Percentiles rank a stretch among this genome's conserved stretches.
phyloP scores from a whole-genome alignment of 2,888 invertebrate species.

The Latheticus oryzae region DNA sequence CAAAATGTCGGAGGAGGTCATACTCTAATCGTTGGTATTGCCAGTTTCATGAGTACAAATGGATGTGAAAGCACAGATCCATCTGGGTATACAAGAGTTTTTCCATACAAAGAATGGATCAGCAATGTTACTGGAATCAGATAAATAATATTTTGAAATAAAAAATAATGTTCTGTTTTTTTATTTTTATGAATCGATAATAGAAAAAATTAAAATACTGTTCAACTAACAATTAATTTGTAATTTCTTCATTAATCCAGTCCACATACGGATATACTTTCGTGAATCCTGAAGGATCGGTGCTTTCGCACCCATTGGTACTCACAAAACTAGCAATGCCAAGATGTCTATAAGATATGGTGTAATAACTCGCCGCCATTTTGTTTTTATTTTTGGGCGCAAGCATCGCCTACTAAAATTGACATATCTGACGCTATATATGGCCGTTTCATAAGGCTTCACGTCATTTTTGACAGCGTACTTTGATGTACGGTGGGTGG shows the following conservation, averaged over 20 bases:
- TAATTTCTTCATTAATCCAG: slow-evolving; percentile 26
- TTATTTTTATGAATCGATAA: no score
- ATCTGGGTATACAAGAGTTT: slow-evolving; percentile 29
- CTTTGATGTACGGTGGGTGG: no score
- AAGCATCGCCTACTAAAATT: no score
- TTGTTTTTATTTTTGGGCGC: no score
- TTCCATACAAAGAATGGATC: slow-evolving; percentile 31
- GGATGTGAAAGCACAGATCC: slow-evolving; percentile 29
- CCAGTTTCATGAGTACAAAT: slow-evolving; percentile 22
- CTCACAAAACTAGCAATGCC: slow-evolving; percentile 27
- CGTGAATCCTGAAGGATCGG: slow-evolving; percentile 29
- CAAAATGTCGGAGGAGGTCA: slow-evolving; percentile 18
- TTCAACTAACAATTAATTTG: no score
- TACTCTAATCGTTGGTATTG: slow-evolving; percentile 23
- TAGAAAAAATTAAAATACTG: no score
- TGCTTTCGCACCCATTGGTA: slow-evolving; percentile 21
- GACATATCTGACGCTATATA: no score
- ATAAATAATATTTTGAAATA: not conserved
- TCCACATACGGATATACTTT: slow-evolving; percentile 13
- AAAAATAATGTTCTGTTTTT: no score
- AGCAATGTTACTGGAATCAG: slow-evolving; percentile 14
- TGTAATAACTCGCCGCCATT: no score
- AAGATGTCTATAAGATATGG: no score
- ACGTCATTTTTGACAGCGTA: no score
- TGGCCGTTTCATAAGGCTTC: no score